Conservation (phyloP, 2,888 invertebrate genomes). For the Cryptocephalus primarius region DNA sequence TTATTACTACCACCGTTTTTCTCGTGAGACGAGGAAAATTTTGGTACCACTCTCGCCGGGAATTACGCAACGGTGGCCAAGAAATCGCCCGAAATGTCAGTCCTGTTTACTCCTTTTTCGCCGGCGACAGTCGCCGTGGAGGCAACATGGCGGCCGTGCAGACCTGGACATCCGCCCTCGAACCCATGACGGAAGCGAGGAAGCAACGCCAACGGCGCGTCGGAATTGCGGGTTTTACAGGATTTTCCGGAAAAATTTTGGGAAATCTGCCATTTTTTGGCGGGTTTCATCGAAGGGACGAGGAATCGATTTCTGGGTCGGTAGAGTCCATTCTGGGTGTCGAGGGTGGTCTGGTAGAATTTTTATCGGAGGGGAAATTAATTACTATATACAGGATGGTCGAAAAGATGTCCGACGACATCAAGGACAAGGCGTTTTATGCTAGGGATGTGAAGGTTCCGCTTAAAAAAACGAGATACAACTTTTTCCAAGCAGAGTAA, state of each 20-base stretch:
- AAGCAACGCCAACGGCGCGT: no score
- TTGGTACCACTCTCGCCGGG: slow-evolving; percentile 8
- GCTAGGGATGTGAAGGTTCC: no score
- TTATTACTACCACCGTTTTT: slow-evolving; percentile 9
- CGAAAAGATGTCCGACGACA: no score
- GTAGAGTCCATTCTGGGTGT: slow-evolving; percentile 17
- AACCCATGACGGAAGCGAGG: no score
- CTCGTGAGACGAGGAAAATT: slow-evolving; percentile 15
- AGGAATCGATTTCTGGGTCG: slow-evolving; percentile 3
- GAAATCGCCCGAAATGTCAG: slow-evolving; percentile 8
- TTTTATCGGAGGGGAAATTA: slow-evolving; percentile 5
- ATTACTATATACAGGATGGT: slow-evolving; percentile 1
- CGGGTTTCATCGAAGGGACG: slow-evolving; percentile 3
- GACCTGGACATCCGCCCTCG: slow-evolving; percentile 10
- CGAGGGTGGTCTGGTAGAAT: slow-evolving; percentile 17
- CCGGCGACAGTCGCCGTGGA: slow-evolving; percentile 23
- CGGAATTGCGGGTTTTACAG: not conserved
- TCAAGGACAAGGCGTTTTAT: no score
- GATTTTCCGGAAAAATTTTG: not conserved
- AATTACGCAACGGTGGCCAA: slow-evolving; percentile 8
- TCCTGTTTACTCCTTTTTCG: slow-evolving; percentile 16
- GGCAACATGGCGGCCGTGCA: slow-evolving; percentile 30
- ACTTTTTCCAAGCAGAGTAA: no score
- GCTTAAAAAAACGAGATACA: no score
- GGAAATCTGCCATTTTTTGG: not conserved